These are phyloP conservation scores for Pseudochaenichthys georgianus DNA, from an alignment of 2,797 vertebrate genomes.

Conservation along the genomic window DNA sequence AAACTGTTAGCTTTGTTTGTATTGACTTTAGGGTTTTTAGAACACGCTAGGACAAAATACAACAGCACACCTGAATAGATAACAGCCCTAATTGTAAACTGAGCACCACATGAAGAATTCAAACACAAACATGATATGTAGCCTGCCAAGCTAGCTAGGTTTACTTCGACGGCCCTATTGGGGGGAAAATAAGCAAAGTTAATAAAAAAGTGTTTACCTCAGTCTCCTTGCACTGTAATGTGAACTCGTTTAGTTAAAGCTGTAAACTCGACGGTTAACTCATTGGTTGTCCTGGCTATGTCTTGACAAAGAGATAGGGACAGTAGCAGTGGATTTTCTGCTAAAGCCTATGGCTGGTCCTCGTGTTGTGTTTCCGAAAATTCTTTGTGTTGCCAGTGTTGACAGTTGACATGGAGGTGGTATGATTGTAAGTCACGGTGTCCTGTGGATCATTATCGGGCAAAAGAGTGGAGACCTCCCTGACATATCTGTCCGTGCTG, in stretches of 20 bases:
- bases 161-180: slow-evolving; percentile 53
- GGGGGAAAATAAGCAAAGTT: slow-evolving; percentile 55
- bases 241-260: slow-evolving; percentile 60
- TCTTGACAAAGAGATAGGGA: slow-evolving; percentile 57
- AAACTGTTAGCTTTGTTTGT: slow-evolving; percentile 18
- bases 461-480: slow-evolving; percentile 50
- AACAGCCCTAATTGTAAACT: slow-evolving; percentile 7
- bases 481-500: slow-evolving; percentile 68
- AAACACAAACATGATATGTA: slow-evolving; percentile 52
- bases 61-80: background rate
- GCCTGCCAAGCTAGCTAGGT: slow-evolving; percentile 59
- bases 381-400: slow-evolving; percentile 80
- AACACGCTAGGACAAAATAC: slow-evolving; percentile 2
- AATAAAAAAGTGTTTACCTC: slow-evolving; percentile 77
- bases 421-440: slow-evolving; percentile 63
- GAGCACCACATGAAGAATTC: slow-evolving; percentile 17
- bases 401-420: slow-evolving; percentile 77
- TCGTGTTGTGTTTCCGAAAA: slow-evolving; percentile 73
- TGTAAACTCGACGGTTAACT: slow-evolving; percentile 55
- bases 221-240: slow-evolving; percentile 60
- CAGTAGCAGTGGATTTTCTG: slow-evolving; percentile 62
- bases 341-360: slow-evolving; percentile 68
- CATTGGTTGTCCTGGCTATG: slow-evolving; percentile 69
- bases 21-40: background rate
- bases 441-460: slow-evolving; percentile 64